Evolutionary conservation across 2,888 invertebrate genomes (phyloP).

Genomic region (Volucella zonaria): DNA sequence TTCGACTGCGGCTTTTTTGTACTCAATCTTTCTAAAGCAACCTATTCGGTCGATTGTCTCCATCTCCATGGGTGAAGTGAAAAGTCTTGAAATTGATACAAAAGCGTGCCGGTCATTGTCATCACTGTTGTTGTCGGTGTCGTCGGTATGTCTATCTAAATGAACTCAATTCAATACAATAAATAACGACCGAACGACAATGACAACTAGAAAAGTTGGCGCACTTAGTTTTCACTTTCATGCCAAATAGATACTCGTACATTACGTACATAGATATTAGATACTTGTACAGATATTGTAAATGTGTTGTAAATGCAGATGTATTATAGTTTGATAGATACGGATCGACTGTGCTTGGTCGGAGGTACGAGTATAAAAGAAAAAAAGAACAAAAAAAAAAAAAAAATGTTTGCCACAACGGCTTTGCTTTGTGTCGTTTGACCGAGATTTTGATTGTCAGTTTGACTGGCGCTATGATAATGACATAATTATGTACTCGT

Average conservation of each 20-base stretch:
- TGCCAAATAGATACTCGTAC: not conserved
- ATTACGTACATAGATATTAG: not conserved
- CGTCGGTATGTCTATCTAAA: conserved; percentile 66
- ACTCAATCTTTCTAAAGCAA: conserved; percentile 9
- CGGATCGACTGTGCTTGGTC: too few relatives aligned
- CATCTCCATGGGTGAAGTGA: conserved; percentile 15
- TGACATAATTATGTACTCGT: conserved; percentile 46
- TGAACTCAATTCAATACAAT: conserved; percentile 60
- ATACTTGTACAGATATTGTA: not conserved
- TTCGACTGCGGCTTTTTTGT: not conserved
- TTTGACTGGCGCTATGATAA: conserved; percentile 65
- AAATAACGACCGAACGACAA: conserved; percentile 44
- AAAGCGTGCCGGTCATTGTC: conserved; percentile 58
- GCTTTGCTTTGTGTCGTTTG: conserved; percentile 56
- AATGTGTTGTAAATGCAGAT: too few relatives aligned
- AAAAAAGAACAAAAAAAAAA: too few relatives aligned
- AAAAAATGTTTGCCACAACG: too few relatives aligned
- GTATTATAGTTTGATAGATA: too few relatives aligned
- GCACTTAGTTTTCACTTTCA: conserved; percentile 64
- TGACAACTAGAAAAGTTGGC: conserved; percentile 45
- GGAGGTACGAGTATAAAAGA: too few relatives aligned
- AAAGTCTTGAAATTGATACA: conserved; percentile 60
- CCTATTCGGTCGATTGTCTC: conserved; percentile 3
- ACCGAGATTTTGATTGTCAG: conserved; percentile 66
- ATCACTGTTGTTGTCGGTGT: conserved; percentile 30